Percentiles rank a stretch among this genome's conserved stretches.
These are phyloP conservation scores for Dromaius novaehollandiae DNA, from an alignment of 2,113 vertebrate species.

Conservation along the genomic window DNA sequence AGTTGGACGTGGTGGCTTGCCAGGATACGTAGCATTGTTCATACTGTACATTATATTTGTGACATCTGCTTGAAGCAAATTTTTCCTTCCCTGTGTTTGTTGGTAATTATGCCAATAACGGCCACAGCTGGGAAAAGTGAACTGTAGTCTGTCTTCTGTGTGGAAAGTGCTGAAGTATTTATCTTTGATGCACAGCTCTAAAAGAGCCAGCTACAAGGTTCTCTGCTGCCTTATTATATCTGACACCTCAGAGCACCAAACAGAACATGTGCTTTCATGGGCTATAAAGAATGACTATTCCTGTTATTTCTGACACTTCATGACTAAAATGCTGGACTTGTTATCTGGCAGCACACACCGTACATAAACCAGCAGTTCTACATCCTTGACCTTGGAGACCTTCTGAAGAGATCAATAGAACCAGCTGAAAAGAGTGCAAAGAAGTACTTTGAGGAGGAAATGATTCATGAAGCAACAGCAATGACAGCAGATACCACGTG, in stretches of 20 bases:
- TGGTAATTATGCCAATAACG: conserved; percentile 32
- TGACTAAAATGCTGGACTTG: background rate
- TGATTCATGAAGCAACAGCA: background rate
- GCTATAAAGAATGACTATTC: background rate
- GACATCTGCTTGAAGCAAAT: conserved; percentile 44
- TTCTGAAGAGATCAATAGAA: background rate
- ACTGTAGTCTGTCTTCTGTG: background rate
- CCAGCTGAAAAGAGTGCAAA: background rate
- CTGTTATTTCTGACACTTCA: background rate
- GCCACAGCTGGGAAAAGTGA: conserved; percentile 5
- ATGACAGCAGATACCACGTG: background rate
- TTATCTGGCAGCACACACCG: background rate
- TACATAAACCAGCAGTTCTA: background rate
- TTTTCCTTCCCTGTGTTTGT: conserved; percentile 31
- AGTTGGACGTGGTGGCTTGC: conserved; percentile 37
- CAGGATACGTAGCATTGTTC: conserved; percentile 19
- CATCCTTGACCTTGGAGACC: background rate
- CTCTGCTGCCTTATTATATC: background rate
- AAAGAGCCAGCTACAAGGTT: background rate
- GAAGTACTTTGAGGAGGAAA: background rate
- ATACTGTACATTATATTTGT: conserved; percentile 8
- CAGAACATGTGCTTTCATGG: background rate
- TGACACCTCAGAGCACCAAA: background rate
- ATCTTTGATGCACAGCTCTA: background rate
- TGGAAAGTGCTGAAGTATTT: conserved; percentile 46